Conservation (phyloP, 2,797 vertebrate genomes). For the Mustela erminea region DNA sequence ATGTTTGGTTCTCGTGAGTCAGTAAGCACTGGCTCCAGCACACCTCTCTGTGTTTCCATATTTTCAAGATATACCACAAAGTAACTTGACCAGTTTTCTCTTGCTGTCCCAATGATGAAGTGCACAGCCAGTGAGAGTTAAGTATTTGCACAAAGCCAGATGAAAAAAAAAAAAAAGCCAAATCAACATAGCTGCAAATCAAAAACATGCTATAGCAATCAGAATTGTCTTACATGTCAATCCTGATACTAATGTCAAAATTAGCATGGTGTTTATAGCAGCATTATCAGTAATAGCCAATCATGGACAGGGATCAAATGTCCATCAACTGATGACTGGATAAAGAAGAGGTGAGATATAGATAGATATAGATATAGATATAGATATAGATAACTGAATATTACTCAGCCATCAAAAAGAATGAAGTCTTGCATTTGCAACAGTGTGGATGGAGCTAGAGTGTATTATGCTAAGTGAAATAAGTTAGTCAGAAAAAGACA, state of each 20-base stretch:
- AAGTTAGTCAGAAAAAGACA: neutral
- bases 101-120: conserved; percentile 68
- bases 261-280: neutral
- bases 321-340: neutral
- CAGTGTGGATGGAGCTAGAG: neutral
- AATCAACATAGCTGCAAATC: conserved; percentile 83
- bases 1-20: neutral
- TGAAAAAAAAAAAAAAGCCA: neutral
- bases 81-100: conserved; percentile 37
- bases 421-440: neutral
- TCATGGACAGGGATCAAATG: neutral
- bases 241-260: neutral
- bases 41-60: neutral
- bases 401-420: neutral
- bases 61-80: neutral
- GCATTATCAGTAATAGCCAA: neutral
- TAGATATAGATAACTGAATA: neutral
- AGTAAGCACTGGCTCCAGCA: neutral
- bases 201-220: conserved; percentile 80
- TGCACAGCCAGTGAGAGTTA: conserved; percentile 77
- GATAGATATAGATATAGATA: too few relatives aligned
- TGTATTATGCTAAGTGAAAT: neutral
- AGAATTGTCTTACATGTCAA: conserved; percentile 72
- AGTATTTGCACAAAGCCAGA: conserved; percentile 83
- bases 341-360: neutral